Conservation (phyloP, 2,797 vertebrate species). For the Gadopsis marmoratus region DNA sequence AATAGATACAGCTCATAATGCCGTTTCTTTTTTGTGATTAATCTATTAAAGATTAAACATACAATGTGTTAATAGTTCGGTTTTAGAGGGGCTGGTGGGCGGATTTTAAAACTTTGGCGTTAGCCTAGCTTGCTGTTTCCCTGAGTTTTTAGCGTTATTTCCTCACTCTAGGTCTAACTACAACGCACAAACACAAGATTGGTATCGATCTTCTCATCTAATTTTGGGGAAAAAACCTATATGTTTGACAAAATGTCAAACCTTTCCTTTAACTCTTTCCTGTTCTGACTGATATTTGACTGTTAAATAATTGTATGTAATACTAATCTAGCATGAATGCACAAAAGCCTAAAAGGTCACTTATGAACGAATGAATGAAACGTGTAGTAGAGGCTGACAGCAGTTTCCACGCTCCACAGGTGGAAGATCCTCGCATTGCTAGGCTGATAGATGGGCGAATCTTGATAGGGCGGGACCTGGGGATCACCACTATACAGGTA, state of each 20-base stretch:
- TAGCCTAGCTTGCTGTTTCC: neutral
- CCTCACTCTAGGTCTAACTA: neutral
- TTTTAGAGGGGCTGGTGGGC: neutral
- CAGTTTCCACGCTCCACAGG: constrained; percentile 66
- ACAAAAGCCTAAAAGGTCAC: neutral
- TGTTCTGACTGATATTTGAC: neutral
- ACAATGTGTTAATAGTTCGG: neutral
- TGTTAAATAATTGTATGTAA: neutral
- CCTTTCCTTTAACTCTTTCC: neutral
- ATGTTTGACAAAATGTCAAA: neutral
- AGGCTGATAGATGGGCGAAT: constrained; percentile 89
- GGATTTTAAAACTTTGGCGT: neutral
- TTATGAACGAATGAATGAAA: neutral
- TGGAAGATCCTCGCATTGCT: constrained; percentile 92
- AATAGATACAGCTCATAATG: neutral
- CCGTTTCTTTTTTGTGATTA: neutral
- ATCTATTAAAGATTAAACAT: neutral
- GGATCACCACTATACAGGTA: constrained; percentile 95
- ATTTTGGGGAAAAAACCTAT: neutral
- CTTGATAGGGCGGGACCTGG: constrained; percentile 91
- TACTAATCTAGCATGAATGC: neutral
- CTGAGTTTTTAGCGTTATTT: neutral
- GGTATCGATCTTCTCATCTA: neutral
- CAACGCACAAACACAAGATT: neutral
- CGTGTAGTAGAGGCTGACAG: neutral